Base-by-base conservation (phyloP, 1,140 invertebrate species). In the Pantala flavescens region DNA sequence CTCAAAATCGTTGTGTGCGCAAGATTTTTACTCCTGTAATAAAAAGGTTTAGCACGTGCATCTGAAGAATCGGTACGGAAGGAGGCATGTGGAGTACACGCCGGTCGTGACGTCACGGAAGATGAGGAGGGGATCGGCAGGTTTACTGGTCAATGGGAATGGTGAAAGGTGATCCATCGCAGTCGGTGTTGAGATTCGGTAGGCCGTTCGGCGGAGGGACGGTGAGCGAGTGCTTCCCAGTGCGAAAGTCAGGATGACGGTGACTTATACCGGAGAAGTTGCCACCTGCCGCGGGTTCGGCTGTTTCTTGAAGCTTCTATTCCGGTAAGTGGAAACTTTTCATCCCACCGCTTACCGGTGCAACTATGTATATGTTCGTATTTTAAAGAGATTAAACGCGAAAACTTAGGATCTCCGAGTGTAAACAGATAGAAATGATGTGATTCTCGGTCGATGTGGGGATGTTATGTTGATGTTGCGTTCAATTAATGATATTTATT, bases 211-310 rank as follows among this genome's bases (percentile, higher is more conserved):
- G 14, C 3, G 49, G 49, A 63, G 49, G 49, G 12, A 63, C 49
- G 14, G 49, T 63, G 43, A 3, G 49, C 49, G 14, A 19, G 49
- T 63, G 49, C 49, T 63, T 21, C 16, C n/a, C n/a, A 21, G 49
- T 19, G 49, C 12, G 5, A 21, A 21, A 63, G 5, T 63, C 49
- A 63, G n/a, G 75, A 95, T 95, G 93, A 95, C 93, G 76, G 91
- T 96, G 23, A 91, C 91, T 0, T 96, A 96, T 78, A 95, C 93
- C 71, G 91, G 88, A 23, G 91, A 95, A 86, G 93, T 96, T 76
- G 93, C 93, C 73, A 94, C 93, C 75, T 93, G 91, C 80, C 86
- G 88, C 75, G 91, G 92, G 73, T 91, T 95, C 81, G 93, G 93
- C 76, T 94, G 91, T 80, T 93, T 93, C 82, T 85, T 92, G 77